A percentile compares a stretch with the other conserved stretches of the same genome.
These are phyloP conservation scores for Pholis gunnellus DNA, from an alignment of 2,113 vertebrate genomes.

Conservation along the genomic window DNA sequence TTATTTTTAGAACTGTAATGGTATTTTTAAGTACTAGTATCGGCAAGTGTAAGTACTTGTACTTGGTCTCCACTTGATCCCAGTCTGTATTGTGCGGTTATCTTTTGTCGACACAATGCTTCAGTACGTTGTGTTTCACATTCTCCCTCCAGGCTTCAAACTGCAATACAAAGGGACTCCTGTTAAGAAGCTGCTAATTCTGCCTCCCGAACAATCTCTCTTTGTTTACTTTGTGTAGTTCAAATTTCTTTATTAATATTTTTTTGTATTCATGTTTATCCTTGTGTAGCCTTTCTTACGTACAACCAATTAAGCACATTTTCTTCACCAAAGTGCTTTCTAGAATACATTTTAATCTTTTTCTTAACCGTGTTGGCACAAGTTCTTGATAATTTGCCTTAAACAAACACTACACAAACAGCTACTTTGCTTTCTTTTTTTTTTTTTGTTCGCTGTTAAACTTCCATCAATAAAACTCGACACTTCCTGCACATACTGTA, in stretches of 20 bases:
- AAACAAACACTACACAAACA: neutral
- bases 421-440: too few relatives aligned
- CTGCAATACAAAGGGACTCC: constrained; percentile 10
- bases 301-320: neutral
- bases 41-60: neutral
- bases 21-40: neutral
- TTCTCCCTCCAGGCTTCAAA: neutral
- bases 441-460: neutral
- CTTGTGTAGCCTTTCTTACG: neutral
- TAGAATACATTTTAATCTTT: neutral
- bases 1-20: neutral
- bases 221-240: neutral
- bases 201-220: constrained; percentile 10
- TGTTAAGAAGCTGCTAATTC: constrained; percentile 13
- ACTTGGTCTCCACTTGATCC: neutral
- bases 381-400: neutral
- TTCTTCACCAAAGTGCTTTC: constrained; percentile 2
- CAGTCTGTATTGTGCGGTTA: neutral
- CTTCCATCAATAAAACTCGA: neutral
- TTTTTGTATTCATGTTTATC: neutral
- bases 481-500: neutral
- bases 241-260: neutral
- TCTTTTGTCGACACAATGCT: neutral
- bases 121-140: neutral
- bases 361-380: neutral